A percentile compares a stretch with the other conserved stretches of the same genome.
phyloP scores from a whole-genome alignment of 2,113 vertebrate species.

The Pteruthius melanotis region DNA sequence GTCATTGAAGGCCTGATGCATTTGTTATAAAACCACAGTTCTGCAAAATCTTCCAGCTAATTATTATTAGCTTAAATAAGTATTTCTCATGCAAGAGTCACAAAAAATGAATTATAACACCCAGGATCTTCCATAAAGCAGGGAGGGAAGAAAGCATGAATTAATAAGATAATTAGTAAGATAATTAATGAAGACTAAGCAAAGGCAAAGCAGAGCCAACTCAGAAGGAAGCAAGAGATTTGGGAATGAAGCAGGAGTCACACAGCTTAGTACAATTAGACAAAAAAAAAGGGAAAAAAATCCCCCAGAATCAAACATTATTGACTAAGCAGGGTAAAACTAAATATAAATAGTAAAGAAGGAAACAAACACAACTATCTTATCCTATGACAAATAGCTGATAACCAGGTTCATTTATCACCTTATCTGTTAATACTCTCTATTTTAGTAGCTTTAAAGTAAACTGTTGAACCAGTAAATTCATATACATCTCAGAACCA shows the following conservation, averaged over 20 bases:
- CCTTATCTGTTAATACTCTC: background rate
- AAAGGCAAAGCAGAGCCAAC: background rate
- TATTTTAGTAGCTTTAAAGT: background rate
- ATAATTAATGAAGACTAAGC: background rate
- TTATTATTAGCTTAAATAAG: background rate
- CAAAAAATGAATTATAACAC: background rate
- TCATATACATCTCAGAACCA: background rate
- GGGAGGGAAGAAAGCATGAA: background rate
- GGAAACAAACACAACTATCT: background rate
- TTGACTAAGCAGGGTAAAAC: background rate
- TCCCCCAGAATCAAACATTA: fast-evolving
- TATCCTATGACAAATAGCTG: background rate
- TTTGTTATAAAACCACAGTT: background rate
- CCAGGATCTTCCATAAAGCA: background rate
- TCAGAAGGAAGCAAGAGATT: background rate
- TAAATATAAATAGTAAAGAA: background rate
- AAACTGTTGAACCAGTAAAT: background rate
- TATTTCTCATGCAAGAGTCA: background rate
- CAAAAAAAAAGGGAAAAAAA: fast-evolving
- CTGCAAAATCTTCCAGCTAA: background rate
- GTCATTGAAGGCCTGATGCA: fast-evolving
- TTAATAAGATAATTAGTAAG: background rate
- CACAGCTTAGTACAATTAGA: background rate
- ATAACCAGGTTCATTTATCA: background rate
- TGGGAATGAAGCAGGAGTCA: background rate